Conservation (phyloP, 2,797 vertebrate species). For the Allobates femoralis region DNA sequence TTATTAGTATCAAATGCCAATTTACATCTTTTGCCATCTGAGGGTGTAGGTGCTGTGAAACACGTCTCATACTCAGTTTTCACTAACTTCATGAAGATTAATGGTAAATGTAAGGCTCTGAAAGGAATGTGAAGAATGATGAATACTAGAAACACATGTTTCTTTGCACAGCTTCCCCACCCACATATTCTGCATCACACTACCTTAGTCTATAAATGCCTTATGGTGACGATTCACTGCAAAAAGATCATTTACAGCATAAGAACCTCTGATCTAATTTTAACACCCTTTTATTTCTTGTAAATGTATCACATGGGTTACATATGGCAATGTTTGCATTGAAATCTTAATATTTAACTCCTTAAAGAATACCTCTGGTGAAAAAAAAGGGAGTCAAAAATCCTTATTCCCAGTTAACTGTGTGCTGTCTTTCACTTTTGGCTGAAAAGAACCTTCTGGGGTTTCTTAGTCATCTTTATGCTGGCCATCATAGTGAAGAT, state of each 20-base stretch:
- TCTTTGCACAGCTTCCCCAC: background rate
- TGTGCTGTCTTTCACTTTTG: background rate
- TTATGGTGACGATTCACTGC: background rate
- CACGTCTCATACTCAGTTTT: background rate
- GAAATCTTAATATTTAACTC: background rate
- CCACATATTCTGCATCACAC: background rate
- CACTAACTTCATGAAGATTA: background rate
- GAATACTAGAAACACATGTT: constrained; percentile 2
- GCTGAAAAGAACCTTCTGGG: too few relatives aligned
- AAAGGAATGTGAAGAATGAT: constrained; percentile 23
- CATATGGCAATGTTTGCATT: background rate
- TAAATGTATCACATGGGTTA: constrained; percentile 18
- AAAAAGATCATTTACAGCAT: constrained; percentile 15
- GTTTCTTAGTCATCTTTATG: too few relatives aligned
- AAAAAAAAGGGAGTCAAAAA: background rate
- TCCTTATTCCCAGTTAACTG: background rate
- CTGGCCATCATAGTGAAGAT: too few relatives aligned
- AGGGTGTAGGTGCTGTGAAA: background rate
- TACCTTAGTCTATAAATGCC: constrained; percentile 13
- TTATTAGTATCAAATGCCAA: background rate
- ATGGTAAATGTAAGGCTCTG: constrained; percentile 6
- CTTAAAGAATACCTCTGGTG: background rate
- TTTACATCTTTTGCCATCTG: background rate
- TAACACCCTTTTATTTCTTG: constrained; percentile 17
- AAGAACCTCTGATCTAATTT: constrained; percentile 1